phyloP scores from a whole-genome alignment of 1,140 invertebrate species.

The Micrasema longulum region DNA sequence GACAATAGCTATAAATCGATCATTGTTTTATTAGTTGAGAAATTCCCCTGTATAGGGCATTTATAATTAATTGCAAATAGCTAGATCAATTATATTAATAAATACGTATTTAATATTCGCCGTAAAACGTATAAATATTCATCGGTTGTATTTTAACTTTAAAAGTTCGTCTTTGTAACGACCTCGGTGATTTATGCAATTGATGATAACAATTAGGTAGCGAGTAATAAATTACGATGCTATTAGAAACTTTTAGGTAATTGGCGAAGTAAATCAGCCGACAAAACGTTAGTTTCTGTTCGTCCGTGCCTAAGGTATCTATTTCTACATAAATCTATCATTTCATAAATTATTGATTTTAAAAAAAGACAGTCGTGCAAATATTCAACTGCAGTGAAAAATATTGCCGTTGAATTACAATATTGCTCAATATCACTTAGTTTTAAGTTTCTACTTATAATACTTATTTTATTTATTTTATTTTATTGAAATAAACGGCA shows the following conservation, averaged over 20 bases:
- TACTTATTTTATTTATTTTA: no score
- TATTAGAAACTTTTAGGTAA: conserved; percentile 30
- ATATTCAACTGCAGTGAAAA: no score
- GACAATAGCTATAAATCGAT: not conserved
- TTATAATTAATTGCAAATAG: no score
- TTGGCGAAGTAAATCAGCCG: conserved; percentile 22
- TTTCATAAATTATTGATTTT: not conserved
- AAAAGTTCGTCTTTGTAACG: no score
- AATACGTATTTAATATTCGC: no score
- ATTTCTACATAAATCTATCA: conserved; percentile 17
- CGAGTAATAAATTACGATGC: conserved; percentile 5
- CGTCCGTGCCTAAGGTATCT: conserved; percentile 6
- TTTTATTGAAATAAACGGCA: no score
- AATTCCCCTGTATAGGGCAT: not conserved
- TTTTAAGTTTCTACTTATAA: no score
- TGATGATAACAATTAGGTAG: not conserved
- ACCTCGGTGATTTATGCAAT: conserved; percentile 18
- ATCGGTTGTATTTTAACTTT: not conserved
- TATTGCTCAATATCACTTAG: no score
- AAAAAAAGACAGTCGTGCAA: not conserved
- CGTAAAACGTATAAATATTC: not conserved
- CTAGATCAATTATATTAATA: no score
- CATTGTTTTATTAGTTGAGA: not conserved
- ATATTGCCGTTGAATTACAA: no score
- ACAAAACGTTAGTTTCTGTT: conserved; percentile 20